Evolutionary conservation across 2,797 vertebrate genomes (phyloP).

Genomic region (Coracias cyanogaster): DNA sequence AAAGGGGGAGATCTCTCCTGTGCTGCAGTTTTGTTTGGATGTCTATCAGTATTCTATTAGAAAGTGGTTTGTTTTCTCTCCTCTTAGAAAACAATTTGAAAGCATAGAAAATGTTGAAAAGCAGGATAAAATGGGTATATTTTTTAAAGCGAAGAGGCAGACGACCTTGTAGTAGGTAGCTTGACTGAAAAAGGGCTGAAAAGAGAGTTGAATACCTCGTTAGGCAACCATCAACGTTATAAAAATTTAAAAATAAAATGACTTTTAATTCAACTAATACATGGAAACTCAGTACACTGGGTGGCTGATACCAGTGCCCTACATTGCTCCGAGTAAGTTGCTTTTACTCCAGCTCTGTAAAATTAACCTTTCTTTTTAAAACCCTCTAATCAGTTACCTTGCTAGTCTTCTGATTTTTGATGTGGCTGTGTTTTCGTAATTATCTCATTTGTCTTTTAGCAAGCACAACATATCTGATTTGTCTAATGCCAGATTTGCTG

Average conservation of each 20-base stretch:
- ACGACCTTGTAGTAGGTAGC: neutral
- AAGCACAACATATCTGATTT: neutral
- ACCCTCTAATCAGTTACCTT: neutral
- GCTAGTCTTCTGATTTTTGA: neutral
- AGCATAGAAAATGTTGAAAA: neutral
- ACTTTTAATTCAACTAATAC: neutral
- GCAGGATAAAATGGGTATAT: neutral
- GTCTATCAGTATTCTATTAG: neutral
- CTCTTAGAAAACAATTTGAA: neutral
- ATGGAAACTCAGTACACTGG: neutral
- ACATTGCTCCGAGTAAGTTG: neutral
- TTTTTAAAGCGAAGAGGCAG: neutral
- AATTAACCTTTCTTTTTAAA: neutral
- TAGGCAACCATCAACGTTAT: neutral
- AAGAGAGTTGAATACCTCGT: neutral
- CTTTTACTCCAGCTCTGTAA: neutral
- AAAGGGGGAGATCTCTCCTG: neutral
- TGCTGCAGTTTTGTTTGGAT: neutral
- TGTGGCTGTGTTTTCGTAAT: neutral
- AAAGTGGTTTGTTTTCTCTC: neutral
- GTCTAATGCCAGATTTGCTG: neutral
- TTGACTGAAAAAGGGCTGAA: neutral
- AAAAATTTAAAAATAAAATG: neutral
- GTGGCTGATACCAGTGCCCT: neutral
- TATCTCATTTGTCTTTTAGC: constrained; percentile 2